Conservation (phyloP, 1,140 invertebrate species). For the Aphaenogaster ashmeadi region DNA sequence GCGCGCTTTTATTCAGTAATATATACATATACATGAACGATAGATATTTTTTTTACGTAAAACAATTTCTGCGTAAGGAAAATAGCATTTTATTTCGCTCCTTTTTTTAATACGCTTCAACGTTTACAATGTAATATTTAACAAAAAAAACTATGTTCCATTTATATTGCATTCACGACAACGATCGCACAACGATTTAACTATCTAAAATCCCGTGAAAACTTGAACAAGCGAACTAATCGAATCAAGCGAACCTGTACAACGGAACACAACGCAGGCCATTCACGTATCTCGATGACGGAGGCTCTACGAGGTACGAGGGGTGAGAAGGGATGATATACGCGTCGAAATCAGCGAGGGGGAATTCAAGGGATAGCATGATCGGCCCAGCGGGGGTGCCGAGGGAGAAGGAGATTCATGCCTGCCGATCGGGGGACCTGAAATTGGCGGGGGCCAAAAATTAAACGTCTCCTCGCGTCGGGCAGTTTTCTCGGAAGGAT, state of each 20-base stretch:
- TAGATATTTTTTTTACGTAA: background rate
- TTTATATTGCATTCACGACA: background rate
- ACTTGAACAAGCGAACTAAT: slow-evolving; percentile 29
- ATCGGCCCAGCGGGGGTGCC: slow-evolving; percentile 48
- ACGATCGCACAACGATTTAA: background rate
- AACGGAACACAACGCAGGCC: slow-evolving; percentile 27
- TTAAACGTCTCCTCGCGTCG: slow-evolving; percentile 63
- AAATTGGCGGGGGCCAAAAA: slow-evolving; percentile 59
- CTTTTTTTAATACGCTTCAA: background rate
- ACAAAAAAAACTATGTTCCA: background rate
- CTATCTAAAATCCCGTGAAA: background rate
- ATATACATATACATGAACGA: background rate
- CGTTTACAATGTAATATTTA: background rate
- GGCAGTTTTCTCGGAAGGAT: slow-evolving; percentile 59
- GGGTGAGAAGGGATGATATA: slow-evolving; percentile 51
- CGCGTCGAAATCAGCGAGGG: slow-evolving; percentile 21
- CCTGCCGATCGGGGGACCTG: slow-evolving; percentile 5
- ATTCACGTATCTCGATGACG: slow-evolving; percentile 33
- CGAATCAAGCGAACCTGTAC: slow-evolving; percentile 20
- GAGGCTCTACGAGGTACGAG: background rate
- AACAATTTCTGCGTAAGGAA: background rate
- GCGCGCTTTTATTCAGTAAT: background rate
- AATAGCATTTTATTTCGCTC: background rate
- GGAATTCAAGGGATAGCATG: slow-evolving; percentile 53
- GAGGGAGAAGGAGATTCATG: slow-evolving; percentile 39